Evolutionary conservation across 2,113 vertebrate genomes (phyloP).

Genomic region (Dipodomys merriami): DNA sequence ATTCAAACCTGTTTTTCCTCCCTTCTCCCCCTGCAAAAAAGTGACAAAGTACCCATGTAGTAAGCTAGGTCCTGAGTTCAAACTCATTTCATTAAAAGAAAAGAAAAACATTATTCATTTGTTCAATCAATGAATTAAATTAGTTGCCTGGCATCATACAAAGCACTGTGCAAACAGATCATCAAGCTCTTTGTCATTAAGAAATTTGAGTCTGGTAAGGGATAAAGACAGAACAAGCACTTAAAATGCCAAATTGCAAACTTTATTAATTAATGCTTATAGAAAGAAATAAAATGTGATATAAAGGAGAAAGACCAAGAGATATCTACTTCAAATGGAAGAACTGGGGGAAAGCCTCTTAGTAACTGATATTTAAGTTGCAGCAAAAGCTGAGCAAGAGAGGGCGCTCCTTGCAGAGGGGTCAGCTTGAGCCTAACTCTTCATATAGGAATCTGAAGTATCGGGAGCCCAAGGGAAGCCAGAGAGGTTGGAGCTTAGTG

Average conservation of each 20-base stretch:
- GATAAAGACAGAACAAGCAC: neutral
- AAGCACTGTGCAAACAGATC: neutral
- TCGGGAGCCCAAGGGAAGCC: neutral
- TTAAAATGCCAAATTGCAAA: neutral
- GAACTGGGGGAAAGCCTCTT: neutral
- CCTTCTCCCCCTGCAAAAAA: too few species aligned
- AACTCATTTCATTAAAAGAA: too few species aligned
- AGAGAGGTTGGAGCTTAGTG: neutral
- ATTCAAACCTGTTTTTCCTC: too few species aligned
- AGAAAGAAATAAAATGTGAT: neutral
- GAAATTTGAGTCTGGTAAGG: neutral
- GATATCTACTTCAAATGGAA: neutral
- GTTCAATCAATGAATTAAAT: neutral
- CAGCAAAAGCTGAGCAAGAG: neutral
- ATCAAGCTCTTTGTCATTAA: neutral
- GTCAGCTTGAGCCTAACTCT: neutral
- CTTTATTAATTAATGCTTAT: neutral
- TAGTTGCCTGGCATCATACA: neutral
- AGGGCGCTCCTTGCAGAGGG: neutral
- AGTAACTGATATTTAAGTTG: conserved; percentile 20
- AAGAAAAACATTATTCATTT: neutral
- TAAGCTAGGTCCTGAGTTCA: too few species aligned
- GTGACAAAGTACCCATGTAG: too few species aligned
- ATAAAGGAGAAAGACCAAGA: neutral
- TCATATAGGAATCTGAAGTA: neutral